Evolutionary conservation across 1,140 invertebrate species (phyloP).

Genomic region (Cheumatopsyche charites): DNA sequence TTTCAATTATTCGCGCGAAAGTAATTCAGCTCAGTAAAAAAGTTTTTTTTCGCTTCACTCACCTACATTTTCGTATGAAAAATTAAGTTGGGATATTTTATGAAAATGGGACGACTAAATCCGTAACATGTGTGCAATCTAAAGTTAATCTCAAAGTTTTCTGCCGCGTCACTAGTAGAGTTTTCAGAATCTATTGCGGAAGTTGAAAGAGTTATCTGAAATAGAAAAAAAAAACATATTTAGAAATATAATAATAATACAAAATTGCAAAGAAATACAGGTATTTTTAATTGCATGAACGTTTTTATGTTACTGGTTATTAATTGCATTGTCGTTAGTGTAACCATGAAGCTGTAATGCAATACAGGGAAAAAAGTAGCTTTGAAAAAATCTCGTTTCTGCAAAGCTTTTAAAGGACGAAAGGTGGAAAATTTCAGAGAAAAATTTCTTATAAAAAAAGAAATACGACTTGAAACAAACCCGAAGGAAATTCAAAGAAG

Average conservation of each 20-base stretch:
- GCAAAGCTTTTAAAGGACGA: too few relatives aligned
- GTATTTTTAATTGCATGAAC: background rate
- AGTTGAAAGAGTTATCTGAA: background rate
- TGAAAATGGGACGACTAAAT: slow-evolving; percentile 13
- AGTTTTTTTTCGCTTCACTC: too few relatives aligned
- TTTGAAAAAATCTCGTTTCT: too few relatives aligned
- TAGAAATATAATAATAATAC: background rate
- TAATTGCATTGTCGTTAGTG: slow-evolving; percentile 22
- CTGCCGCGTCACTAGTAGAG: slow-evolving; percentile 27
- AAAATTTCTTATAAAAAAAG: too few relatives aligned
- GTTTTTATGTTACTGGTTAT: background rate
- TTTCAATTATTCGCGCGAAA: too few relatives aligned
- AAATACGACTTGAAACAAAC: too few relatives aligned
- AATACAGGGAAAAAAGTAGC: too few relatives aligned
- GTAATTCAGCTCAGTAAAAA: too few relatives aligned
- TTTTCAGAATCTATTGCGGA: slow-evolving; percentile 12
- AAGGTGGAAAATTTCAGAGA: too few relatives aligned
- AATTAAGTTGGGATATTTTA: background rate
- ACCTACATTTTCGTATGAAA: too few relatives aligned
- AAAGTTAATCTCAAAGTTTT: slow-evolving; percentile 34
- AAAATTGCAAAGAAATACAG: background rate
- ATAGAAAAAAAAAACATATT: slow-evolving; percentile 18
- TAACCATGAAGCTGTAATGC: slow-evolving; percentile 1
- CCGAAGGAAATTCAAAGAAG: too few relatives aligned
- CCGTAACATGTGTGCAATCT: slow-evolving; percentile 33